Base-by-base conservation (phyloP, 1,140 invertebrate genomes). In the Drosophila setifemur region DNA sequence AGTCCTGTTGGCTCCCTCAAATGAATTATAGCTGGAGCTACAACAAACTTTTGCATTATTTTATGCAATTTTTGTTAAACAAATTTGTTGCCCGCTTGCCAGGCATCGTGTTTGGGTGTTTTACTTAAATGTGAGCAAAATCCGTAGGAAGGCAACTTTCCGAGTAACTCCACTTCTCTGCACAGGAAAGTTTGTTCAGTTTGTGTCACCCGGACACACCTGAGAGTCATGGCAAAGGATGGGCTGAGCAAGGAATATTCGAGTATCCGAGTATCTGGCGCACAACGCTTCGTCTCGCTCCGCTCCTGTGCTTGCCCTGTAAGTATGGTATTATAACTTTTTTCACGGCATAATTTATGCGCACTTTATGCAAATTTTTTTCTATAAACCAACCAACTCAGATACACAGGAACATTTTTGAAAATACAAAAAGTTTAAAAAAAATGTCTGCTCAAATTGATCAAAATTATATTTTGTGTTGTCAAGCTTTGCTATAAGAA, bases 281-380 rank as follows among this genome's bases (percentile, higher is more conserved):
- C 52, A 61, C 21, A 43, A 26, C 28, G 37, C 42, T 3, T 18
- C 19, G 21, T 19, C 57, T 8, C 11, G n/a, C 18, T 12, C 25
- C 6, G 14, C 35, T 21, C 26, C 47, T 55, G 26, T 39, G 52
- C 31, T 33, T 58, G 42, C 60, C 64, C 58, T 72, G 69, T 73
- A 73, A 73, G 69, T 73, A 73, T 73, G 70, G 70, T 73, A 73
- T 73, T 73, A 73, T 73, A 73, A 73, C 70, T 72, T 73, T 67
- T 73, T 63, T 64, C 57, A 64, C 58, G 69, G 43, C 58, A 73
- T 73, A 73, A 73, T 73, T 73, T 73, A 73, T 73, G 70, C 70
- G 68, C 70, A 73, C 69, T 73, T 73, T 73, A 73, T 73, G 70
- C 70, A 73, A 73, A 73, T 73, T 73, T 73, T 44, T 72, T 73